Evolutionary conservation across 2,113 vertebrate genomes (phyloP).

Genomic region (Brachypteracias leptosomus): DNA sequence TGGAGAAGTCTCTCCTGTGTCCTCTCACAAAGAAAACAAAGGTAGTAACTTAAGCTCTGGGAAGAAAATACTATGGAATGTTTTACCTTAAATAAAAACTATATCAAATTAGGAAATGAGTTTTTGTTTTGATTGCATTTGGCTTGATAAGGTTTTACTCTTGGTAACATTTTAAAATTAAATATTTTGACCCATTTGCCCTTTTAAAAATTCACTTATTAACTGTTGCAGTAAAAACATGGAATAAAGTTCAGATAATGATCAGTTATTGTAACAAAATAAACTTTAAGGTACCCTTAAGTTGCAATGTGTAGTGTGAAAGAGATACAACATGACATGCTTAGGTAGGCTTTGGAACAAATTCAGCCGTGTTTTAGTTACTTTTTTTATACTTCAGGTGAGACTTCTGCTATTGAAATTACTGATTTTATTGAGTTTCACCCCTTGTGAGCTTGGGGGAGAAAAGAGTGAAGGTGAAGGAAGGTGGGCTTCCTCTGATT

Average conservation of each 20-base stretch:
- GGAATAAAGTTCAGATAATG: neutral
- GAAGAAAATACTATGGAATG: neutral
- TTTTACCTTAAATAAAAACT: neutral
- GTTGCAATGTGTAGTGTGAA: neutral
- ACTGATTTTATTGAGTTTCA: neutral
- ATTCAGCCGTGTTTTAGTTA: neutral
- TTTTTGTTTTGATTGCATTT: neutral
- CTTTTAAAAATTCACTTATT: neutral
- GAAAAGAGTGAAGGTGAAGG: neutral
- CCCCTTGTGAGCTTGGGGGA: neutral
- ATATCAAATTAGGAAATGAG: rapidly evolving
- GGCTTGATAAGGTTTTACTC: neutral
- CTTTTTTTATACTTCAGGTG: neutral
- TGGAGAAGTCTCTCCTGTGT: neutral
- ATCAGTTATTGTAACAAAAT: neutral
- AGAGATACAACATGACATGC: neutral
- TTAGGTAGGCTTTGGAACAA: neutral
- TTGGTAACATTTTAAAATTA: neutral
- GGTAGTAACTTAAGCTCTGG: neutral
- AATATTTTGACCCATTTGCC: neutral
- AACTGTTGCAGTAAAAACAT: neutral
- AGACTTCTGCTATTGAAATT: neutral
- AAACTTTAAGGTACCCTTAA: neutral
- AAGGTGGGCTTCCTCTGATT: neutral
- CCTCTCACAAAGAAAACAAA: neutral